Evolutionary conservation across 2,113 vertebrate species (phyloP), one percentile per base, ranked within the genome.

Genomic region (Ophiodon elongatus): DNA sequence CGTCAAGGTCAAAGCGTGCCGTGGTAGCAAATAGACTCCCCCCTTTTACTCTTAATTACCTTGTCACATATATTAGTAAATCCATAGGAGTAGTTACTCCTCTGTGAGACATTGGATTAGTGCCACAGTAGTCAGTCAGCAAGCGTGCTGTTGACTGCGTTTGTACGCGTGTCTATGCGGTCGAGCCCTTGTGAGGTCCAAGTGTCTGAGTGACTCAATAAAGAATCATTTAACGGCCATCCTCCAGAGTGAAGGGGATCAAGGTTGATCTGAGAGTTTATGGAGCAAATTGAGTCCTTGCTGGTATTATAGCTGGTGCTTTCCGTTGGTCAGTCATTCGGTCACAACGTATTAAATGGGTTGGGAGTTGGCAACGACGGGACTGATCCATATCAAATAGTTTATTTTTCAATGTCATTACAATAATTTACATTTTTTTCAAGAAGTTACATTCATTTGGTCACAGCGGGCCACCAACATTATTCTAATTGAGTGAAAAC

Each of bases 11-110:
- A 93, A 76, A 90, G 80, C 73, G 63, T 13, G 47, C 71, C 74
- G 74, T 84, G 77, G 69, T 76, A 87, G 95, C 73, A 39, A 84
- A 94, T 88, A 43, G 85, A 91, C 90, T 91, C 57, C 85, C 73
- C 76, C 76, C 73, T 73, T 39, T 14, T 27, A 72, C 60, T 67
- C 87, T 74, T 91, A 95, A 94, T 95, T 95, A 95, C 73, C 79
- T 91, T 91, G 69, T 92, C 85, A 85, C 56, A 92, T 83, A 87
- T 23, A 85, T 87, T 91, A 89, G 77, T 80, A 84, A 87, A 88
- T 88, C 80, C 43, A 83, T 81, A 84, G 76, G 21, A 76, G 79
- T 52, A 86, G 78, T 84, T 79, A 66, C 85, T 88, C 66, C 57
- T 87, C 76, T 73, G 31, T 63, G 62, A 83, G 74, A 52, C 78